A percentile compares a stretch with the other conserved stretches of the same genome.
Evolutionary conservation across 2,113 vertebrate genomes (phyloP).

Genomic region (Halcyon malimbica): DNA sequence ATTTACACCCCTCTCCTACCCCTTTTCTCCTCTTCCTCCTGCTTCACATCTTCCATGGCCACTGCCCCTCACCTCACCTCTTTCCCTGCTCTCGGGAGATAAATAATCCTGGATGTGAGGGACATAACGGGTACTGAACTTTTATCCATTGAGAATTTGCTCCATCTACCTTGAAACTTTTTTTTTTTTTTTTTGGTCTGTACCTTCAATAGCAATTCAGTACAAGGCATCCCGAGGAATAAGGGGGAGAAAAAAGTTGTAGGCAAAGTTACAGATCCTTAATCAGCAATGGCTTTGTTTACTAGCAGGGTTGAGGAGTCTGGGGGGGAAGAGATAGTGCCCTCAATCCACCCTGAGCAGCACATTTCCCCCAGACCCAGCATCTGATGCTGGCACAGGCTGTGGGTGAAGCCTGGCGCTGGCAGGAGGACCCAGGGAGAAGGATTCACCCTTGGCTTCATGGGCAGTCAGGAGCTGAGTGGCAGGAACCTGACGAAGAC

Average conservation of each 20-base stretch:
- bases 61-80: not conserved
- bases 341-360: not conserved
- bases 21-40: not conserved
- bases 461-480: not conserved
- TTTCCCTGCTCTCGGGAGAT: not conserved
- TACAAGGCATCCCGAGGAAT: not conserved
- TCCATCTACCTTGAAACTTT: not conserved
- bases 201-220: not conserved
- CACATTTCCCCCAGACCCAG: not conserved
- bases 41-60: not conserved
- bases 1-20: not conserved
- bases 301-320: not conserved
- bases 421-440: not conserved
- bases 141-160: not conserved
- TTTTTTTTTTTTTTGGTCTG: not conserved
- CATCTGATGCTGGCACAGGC: not conserved
- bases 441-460: not conserved
- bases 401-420: not conserved
- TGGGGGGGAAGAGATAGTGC: not conserved
- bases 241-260: accelerated
- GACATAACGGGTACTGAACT: not conserved
- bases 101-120: not conserved
- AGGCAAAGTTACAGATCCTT: not conserved
- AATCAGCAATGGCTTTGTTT: not conserved
- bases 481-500: not conserved